Base-by-base conservation (phyloP, 2,113 vertebrate species). In the Mirza zaza region DNA sequence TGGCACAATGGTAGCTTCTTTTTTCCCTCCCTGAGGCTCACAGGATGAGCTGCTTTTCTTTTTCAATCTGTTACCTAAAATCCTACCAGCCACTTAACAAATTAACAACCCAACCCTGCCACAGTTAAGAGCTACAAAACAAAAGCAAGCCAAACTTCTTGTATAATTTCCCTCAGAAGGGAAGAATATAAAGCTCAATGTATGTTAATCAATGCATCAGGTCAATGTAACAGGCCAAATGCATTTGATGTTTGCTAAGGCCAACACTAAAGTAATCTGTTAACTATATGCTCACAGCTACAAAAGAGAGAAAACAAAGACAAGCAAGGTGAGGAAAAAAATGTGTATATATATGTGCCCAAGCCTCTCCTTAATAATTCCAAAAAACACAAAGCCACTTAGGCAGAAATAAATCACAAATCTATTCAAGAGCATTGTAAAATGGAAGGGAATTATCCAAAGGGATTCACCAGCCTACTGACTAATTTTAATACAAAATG, bases 401-500 rank as follows among this genome's bases (percentile, higher is more conserved):
- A 87, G 76, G 96, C 71, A 95, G 95, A 96, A 95, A 86, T 29
- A 93, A 98, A 87, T 65, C 55, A 89, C 82, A 75, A 73, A 96
- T 65, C 95, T 86, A 90, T 2, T 27, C 42, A 91, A 89, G 20
- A 97, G 94, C 65, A 87, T 0, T 91, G 86, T 48, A 67, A 97
- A 97, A 95, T 68, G 57, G 82, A 95, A 95, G 15, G 55, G 84
- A 98, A 98, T 97, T 98, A 98, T 97, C 97, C 94, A 97, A 98
- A 98, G 88, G 97, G 98, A 97, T 98, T 98, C 98, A 92, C 87
- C 68, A 88, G 95, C 90, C 84, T 95, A 97, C 68, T 96, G 97
- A 98, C 98, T 96, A 94, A 98, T 98, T 98, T 98, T 97, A 97
- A 98, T 97, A 98, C 92, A 97, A 98, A 98, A 98, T 59, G 90